These are phyloP conservation scores for Sebastes melanostomus DNA, from an alignment of 2,797 vertebrate species.

Conservation along the genomic window DNA sequence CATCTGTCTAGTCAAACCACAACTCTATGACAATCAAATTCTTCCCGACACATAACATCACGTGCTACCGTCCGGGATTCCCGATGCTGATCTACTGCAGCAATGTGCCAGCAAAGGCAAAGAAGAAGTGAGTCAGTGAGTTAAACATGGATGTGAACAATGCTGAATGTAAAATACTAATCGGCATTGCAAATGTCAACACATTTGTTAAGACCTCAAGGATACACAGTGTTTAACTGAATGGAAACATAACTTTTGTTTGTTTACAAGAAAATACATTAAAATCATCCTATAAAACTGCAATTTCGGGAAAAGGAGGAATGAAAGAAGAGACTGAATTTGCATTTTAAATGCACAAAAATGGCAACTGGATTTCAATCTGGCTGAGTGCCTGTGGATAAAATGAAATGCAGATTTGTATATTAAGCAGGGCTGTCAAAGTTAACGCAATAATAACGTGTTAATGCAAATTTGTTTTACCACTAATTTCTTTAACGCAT, in stretches of 20 bases:
- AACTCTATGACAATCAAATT: neutral
- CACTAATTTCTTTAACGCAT: no score
- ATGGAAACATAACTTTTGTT: neutral
- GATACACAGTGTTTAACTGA: neutral
- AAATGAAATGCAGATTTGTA: neutral
- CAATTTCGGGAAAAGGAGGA: neutral
- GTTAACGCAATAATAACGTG: no score
- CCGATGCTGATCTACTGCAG: neutral
- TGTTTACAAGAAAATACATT: neutral
- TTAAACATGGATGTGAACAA: neutral
- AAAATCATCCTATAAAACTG: neutral
- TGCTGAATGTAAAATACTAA: neutral
- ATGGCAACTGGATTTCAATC: neutral
- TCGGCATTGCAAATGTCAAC: neutral
- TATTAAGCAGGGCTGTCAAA: no score
- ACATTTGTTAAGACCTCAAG: neutral
- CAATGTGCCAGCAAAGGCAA: neutral
- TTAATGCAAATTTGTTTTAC: no score
- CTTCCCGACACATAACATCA: neutral
- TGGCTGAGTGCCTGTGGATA: neutral
- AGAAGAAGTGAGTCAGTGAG: no score
- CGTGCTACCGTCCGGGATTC: neutral
- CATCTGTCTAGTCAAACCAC: neutral
- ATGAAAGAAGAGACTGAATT: no score
- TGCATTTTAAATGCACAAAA: neutral